Base-by-base conservation (phyloP, 1,140 invertebrate genomes). In the Lanistes nyassanus region DNA sequence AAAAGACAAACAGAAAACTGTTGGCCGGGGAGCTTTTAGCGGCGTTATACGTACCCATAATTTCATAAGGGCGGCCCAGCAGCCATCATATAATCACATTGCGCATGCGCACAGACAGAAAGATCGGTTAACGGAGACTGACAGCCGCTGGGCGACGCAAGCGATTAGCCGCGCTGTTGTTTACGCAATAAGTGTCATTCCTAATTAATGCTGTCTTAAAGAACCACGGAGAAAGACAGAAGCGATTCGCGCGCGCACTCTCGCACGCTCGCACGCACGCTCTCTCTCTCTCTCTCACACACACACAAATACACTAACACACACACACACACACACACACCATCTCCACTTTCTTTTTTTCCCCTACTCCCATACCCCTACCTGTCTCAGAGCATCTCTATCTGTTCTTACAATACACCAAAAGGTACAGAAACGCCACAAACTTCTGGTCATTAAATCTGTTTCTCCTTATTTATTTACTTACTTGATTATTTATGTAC, bases 101-200 rank as follows among this genome's bases (percentile, higher is more conserved):
- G 67, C 23, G 21, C 31, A 9, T 39, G 67, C 47, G 39, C 39
- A n/a, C 51, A 51, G 31, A 51, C 47, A n/a, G 67, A 47, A 39
- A 34, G 47, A 39, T 51, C 67, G 7, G 67, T 19, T 69, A 69
- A 69, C 67, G 31, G 26, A 19, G 37, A n/a, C 29, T 69, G 67
- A 69, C 67, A 47, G 67, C 37, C 6, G 42, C 29, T n/a, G 7
- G 29, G 67, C 56, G 56, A 26, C 56, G 11, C 56, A 31, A 26
- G 6, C 47, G 67, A 23, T 69, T 53, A 53, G 47, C 31, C 26
- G 67, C 39, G 3, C n/a, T 39, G 47, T 23, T n/a, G 67, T 69
- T 69, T 69, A 47, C 67, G 67, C 67, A 69, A 69, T 69, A 69
- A 47, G 67, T 69, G 67, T 69, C 67, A 69, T 69, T 39, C 26